phyloP scores from a whole-genome alignment of 1,140 invertebrate species.

The Drosophila saltans region DNA sequence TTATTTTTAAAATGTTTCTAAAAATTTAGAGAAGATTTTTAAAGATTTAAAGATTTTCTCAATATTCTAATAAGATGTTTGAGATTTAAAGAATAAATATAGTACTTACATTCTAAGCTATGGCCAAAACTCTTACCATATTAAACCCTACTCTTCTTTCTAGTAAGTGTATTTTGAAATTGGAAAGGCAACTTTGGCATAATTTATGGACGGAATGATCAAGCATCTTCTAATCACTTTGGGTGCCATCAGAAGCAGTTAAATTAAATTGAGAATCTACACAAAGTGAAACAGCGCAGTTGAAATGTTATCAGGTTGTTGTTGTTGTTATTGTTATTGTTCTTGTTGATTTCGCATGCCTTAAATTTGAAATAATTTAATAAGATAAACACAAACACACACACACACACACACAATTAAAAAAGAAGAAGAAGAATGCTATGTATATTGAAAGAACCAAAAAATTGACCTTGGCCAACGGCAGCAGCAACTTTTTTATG shows the following conservation, averaged over 20 bases:
- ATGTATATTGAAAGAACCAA: slow-evolving; percentile 15
- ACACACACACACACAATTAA: slow-evolving; percentile 20
- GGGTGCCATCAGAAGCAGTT: slow-evolving; percentile 45
- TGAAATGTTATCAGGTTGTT: slow-evolving; percentile 70
- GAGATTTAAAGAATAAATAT: too few relatives aligned
- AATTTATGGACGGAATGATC: slow-evolving; percentile 65
- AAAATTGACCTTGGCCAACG: slow-evolving; percentile 40
- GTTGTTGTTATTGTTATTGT: slow-evolving; percentile 24
- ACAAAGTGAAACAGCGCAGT: slow-evolving; percentile 41
- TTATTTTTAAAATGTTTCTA: too few relatives aligned
- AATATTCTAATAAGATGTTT: too few relatives aligned
- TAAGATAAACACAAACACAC: slow-evolving; percentile 48
- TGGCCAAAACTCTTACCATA: neutral
- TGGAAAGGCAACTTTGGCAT: slow-evolving; percentile 58
- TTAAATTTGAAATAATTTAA: slow-evolving; percentile 74
- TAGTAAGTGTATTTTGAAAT: slow-evolving; percentile 51
- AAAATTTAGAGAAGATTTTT: too few relatives aligned
- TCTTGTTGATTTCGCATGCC: slow-evolving; percentile 67
- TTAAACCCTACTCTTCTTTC: too few relatives aligned
- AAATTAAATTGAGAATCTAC: slow-evolving; percentile 57
- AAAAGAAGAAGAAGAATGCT: neutral
- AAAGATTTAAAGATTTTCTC: too few relatives aligned
- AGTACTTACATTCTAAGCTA: too few relatives aligned
- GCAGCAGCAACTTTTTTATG: slow-evolving; percentile 17
- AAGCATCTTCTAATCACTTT: slow-evolving; percentile 68